Evolutionary conservation across 2,113 vertebrate genomes (phyloP), one percentile per base, ranked within the genome.

Genomic region (Lophius piscatorius): DNA sequence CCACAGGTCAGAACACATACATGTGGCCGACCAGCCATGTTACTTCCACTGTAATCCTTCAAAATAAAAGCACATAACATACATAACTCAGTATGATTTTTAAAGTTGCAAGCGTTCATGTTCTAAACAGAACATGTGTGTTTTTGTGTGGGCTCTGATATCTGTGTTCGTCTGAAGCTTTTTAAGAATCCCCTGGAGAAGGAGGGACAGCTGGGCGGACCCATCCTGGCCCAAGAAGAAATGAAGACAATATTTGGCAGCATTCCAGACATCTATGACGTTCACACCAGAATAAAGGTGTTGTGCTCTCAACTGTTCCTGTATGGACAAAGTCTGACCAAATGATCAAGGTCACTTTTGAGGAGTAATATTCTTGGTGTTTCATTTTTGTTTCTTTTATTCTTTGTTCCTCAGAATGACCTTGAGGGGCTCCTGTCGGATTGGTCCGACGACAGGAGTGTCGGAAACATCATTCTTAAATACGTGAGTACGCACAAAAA

Each of bases 181-280:
- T 99, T 99, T 90, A 95, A 99, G 65, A 71, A 94, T 84, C 97
- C 97, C 0, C 11, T 99, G 83, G 97, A 98, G 66, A 96, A 95
- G 60, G 96, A 98, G 66, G 95, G 93, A 16, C 97, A 99, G 29
- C 92, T 98, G 23, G 97, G 97, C 6, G 97, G 97, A 14, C 96
- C 97, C 22, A 97, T 99, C 68, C 93, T 99, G 82, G 96, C 96
- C 22, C 94, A 91, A 57, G 97, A 99, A 81, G 97, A 99, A 82
- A 93, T 99, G 22, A 99, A 99, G 82, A 97, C 97, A 4, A 99
- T 99, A 86, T 99, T 99, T 80, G 95, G 97, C 84, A 96, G 95
- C 85, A 98, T 99, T 74, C 97, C 96, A 28, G 97, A 99, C 73
- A 98, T 99, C 79, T 94, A 95, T 54, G 96, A 98, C 14, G 95